These are phyloP conservation scores for Gari tellinella DNA, from an alignment of 2,888 invertebrate species.

Conservation along the genomic window DNA sequence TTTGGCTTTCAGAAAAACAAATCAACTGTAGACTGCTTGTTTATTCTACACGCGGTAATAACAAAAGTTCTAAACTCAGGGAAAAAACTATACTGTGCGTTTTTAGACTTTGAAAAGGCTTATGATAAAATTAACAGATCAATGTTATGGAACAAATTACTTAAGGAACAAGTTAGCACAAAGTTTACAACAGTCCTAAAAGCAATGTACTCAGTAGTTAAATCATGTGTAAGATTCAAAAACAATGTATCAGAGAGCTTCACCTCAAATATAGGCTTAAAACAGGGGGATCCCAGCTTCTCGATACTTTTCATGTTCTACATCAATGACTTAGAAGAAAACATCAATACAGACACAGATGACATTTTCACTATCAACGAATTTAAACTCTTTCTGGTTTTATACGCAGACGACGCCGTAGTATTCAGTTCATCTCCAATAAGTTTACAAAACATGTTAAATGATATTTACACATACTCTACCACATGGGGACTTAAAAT, in stretches of 20 bases:
- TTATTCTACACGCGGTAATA: too few relatives aligned
- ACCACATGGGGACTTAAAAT: too few relatives aligned
- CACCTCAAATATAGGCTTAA: background rate
- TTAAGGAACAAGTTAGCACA: background rate
- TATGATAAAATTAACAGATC: slow-evolving; percentile 24
- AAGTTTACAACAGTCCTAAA: slow-evolving; percentile 12
- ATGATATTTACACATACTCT: background rate
- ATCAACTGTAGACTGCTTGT: slow-evolving; percentile 24
- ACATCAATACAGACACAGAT: too few relatives aligned
- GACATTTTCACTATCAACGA: background rate
- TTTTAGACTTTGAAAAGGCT: too few relatives aligned
- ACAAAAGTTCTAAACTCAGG: slow-evolving; percentile 30
- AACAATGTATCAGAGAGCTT: slow-evolving; percentile 2
- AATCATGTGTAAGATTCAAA: background rate
- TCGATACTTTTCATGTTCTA: background rate
- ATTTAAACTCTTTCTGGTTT: background rate
- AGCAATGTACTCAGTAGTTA: slow-evolving; percentile 1
- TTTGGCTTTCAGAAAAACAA: slow-evolving; percentile 25
- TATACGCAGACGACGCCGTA: slow-evolving; percentile 6
- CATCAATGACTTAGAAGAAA: slow-evolving; percentile 2
- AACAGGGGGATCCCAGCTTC: too few relatives aligned
- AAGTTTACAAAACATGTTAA: too few relatives aligned
- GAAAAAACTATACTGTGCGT: too few relatives aligned
- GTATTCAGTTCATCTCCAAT: background rate
- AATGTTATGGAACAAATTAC: slow-evolving; percentile 17